Evolutionary conservation across 2,888 invertebrate genomes (phyloP).

Genomic region (Brassicogethes aeneus): DNA sequence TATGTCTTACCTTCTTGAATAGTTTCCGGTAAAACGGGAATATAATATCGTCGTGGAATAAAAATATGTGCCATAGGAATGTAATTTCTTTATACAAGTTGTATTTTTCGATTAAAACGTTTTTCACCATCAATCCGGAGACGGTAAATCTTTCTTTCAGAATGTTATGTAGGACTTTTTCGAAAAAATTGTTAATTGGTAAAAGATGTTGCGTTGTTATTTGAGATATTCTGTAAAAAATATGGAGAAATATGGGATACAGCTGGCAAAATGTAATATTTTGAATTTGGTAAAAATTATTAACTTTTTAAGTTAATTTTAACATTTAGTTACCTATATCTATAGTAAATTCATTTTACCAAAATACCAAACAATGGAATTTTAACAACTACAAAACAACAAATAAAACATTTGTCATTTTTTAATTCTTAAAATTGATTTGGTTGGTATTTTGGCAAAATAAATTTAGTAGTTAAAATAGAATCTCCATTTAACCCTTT

Average conservation of each 20-base stretch:
- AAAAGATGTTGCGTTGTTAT: conserved; percentile 27
- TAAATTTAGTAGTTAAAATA: too few relatives aligned
- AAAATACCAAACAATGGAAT: too few relatives aligned
- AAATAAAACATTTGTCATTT: too few relatives aligned
- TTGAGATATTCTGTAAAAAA: conserved; percentile 27
- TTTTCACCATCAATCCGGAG: conserved; percentile 34
- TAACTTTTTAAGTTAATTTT: too few relatives aligned
- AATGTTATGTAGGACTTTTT: conserved; percentile 25
- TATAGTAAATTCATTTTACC: too few relatives aligned
- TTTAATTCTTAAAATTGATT: too few relatives aligned
- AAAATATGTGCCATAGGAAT: conserved; percentile 32
- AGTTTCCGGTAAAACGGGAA: conserved; percentile 34
- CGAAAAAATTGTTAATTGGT: conserved; percentile 30
- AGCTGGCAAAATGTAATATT: too few relatives aligned
- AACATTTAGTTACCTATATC: too few relatives aligned
- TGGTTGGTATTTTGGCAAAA: too few relatives aligned
- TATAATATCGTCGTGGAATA: conserved; percentile 35
- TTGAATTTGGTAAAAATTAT: too few relatives aligned
- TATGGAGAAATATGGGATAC: neutral
- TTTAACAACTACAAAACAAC: too few relatives aligned
- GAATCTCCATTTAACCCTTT: too few relatives aligned
- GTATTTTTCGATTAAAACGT: conserved; percentile 30
- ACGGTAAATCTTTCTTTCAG: conserved; percentile 31
- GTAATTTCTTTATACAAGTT: conserved; percentile 32
- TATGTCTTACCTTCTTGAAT: conserved; percentile 31